phyloP scores from a whole-genome alignment of 2,113 vertebrate genomes.

The Rattus rattus region DNA sequence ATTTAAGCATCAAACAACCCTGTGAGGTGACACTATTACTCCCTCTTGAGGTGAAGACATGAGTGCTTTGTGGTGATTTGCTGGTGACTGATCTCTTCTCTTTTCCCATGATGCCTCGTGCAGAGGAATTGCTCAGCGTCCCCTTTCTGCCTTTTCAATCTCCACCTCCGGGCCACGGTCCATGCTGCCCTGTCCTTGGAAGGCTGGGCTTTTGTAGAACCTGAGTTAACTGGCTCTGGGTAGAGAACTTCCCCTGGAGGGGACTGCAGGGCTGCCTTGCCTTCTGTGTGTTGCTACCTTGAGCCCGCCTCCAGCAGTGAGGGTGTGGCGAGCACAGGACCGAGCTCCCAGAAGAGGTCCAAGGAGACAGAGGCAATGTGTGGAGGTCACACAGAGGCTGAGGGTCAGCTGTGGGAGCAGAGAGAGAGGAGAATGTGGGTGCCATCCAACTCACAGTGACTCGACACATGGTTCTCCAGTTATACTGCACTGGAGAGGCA shows the following conservation, averaged over 20 bases:
- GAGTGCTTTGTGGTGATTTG: neutral
- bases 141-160: neutral
- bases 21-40: no score
- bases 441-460: rapidly evolving
- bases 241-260: rapidly evolving
- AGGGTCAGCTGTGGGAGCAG: neutral
- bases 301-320: rapidly evolving
- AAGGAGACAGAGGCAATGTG: neutral
- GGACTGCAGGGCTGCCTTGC: rapidly evolving
- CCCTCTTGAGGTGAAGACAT: rapidly evolving
- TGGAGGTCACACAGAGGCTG: neutral
- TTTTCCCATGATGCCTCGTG: rapidly evolving
- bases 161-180: neutral
- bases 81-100: neutral
- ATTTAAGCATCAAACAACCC: neutral
- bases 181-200: neutral
- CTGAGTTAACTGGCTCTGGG: neutral
- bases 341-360: rapidly evolving
- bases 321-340: rapidly evolving
- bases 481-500: neutral
- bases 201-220: neutral
- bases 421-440: no score
- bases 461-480: neutral
- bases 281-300: rapidly evolving
- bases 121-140: neutral